Conservation (phyloP, 2,113 vertebrate species). For the Tautogolabrus adspersus region DNA sequence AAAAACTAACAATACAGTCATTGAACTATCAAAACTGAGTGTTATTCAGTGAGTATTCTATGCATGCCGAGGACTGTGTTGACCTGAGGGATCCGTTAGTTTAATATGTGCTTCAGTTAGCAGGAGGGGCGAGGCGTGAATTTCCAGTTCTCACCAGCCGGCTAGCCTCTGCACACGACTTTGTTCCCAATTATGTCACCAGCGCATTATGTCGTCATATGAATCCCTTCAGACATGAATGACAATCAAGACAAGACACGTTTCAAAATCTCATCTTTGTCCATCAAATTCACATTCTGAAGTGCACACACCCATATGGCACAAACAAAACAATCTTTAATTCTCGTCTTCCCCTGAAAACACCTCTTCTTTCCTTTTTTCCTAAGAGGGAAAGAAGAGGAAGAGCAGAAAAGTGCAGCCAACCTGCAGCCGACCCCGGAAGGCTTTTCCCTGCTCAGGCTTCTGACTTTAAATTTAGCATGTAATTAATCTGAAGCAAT, state of each 20-base stretch:
- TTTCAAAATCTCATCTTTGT: not conserved
- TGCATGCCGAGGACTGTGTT: no score
- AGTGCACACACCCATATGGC: not conserved
- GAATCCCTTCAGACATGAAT: not conserved
- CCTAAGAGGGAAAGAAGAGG: not conserved
- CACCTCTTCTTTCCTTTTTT: not conserved
- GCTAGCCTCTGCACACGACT: no score
- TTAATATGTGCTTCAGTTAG: no score
- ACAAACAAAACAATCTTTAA: not conserved
- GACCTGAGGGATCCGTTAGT: no score
- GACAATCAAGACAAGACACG: not conserved
- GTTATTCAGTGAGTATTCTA: no score
- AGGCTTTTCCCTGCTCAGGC: constrained; percentile 10
- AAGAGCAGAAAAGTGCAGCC: constrained; percentile 1
- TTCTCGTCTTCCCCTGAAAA: constrained; percentile 2
- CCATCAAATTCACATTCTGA: not conserved
- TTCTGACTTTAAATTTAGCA: constrained; percentile 53
- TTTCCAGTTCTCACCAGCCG: no score
- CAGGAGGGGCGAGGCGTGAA: no score
- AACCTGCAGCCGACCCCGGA: not conserved
- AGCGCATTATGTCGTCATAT: not conserved
- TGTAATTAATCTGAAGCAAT: constrained; percentile 65
- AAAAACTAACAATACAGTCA: no score
- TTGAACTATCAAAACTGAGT: no score
- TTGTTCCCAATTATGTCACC: no score